Base-by-base conservation (phyloP, 1,140 invertebrate species). In the Drosophila orosa region DNA sequence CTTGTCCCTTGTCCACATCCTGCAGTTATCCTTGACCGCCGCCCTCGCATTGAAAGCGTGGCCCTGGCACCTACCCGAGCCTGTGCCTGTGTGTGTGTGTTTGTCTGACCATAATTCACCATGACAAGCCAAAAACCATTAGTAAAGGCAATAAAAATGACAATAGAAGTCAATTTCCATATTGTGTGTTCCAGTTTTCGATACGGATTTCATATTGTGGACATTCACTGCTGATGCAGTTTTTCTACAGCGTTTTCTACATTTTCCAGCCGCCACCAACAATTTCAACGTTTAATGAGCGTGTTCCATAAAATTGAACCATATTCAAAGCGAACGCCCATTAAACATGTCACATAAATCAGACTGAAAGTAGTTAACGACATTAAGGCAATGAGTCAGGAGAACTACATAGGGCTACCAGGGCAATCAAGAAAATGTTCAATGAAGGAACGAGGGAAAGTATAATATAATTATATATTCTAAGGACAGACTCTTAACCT, bases 81-180 rank as follows among this genome's bases (percentile, higher is more conserved):
- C 31, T 74, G 37, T 19, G n/a, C n/a, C n/a, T n/a, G 42, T 40
- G 19, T 55, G 33, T 52, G 63, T 71, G 52, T 86, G 71, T 82
- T 87, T 87, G 72, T 31, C 48, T 25, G 59, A 66, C 84, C 80
- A 84, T 89, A 84, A 87, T 80, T 87, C 85, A 84, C 80, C 61
- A 52, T 89, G 84, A 87, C 84, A 87, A 78, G 77, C 84, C 85
- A 80, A 74, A 87, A 80, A 80, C 84, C 84, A 87, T 87, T 87
- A 90, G 85, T 84, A 58, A 87, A 68, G 77, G 84, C 85, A 90
- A 87, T 87, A 90, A 87, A 87, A 87, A 84, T 90, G 85, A 87
- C 84, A 87, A 87, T 90, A 84, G 84, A 89, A 84, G 77, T 89
- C 77, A 87, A 87, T 87, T 87, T 87, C 84, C 84, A 87, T 87